Evolutionary conservation across 2,888 invertebrate species (phyloP).

Genomic region (Oscheius onirici): DNA sequence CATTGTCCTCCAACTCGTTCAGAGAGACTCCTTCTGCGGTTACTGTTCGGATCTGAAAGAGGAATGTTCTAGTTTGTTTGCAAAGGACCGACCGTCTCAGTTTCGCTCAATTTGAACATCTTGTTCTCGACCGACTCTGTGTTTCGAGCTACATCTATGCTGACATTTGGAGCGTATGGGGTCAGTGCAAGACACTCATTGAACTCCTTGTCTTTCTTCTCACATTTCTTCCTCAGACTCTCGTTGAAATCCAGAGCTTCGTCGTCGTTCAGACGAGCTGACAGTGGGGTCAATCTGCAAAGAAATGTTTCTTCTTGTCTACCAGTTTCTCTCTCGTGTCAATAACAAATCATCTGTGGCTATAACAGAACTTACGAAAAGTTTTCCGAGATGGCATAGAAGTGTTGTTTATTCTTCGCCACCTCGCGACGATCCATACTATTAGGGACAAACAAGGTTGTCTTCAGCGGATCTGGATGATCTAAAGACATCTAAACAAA

Average conservation of each 20-base stretch:
- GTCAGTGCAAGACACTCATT: neutral
- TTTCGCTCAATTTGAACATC: neutral
- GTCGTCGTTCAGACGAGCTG: conserved; percentile 1
- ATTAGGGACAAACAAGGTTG: neutral
- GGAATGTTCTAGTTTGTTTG: neutral
- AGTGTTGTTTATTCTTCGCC: neutral
- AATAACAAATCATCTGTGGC: neutral
- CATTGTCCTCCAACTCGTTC: neutral
- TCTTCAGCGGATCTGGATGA: neutral
- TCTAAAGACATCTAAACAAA: neutral
- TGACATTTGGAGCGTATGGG: neutral
- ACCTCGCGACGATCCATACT: neutral
- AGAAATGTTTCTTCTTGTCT: too few species aligned
- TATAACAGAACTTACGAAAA: neutral
- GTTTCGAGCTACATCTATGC: neutral
- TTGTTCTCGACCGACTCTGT: neutral
- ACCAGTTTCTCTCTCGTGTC: too few species aligned
- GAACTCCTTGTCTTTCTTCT: conserved; percentile 1
- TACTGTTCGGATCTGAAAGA: neutral
- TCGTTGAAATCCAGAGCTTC: neutral
- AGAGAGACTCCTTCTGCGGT: neutral
- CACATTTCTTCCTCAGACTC: conserved; percentile 1
- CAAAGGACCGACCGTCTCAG: neutral
- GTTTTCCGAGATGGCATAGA: conserved; percentile 2
- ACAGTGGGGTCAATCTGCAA: conserved; percentile 5